Conservation (phyloP, 2,888 invertebrate genomes). For the Chrysolina haemoptera region DNA sequence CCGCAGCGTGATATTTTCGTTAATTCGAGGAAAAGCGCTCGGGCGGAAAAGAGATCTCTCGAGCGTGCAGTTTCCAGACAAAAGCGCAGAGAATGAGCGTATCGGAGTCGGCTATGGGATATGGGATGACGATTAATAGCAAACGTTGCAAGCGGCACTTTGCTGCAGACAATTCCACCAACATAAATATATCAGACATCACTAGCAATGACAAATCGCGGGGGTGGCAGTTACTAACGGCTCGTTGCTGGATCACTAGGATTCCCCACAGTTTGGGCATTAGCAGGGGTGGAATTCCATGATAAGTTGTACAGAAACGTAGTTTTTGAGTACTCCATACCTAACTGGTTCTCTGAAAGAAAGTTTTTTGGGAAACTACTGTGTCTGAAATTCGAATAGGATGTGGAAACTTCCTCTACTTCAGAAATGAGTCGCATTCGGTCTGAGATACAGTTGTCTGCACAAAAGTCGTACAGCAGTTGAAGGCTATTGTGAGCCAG, state of each 20-base stretch:
- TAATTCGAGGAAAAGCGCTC: constrained; percentile 41
- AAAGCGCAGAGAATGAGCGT: constrained; percentile 27
- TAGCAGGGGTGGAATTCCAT: not conserved
- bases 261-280: not conserved
- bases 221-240: constrained; percentile 54
- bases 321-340: too few species aligned
- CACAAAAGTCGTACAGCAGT: too few species aligned
- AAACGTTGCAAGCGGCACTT: constrained; percentile 61
- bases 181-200: constrained; percentile 70
- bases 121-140: constrained; percentile 61
- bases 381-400: too few species aligned
- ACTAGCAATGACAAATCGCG: constrained; percentile 68
- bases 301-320: not conserved
- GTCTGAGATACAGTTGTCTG: too few species aligned
- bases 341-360: too few species aligned
- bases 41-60: constrained; percentile 44
- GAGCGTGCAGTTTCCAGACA: constrained; percentile 38
- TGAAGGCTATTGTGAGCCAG: too few species aligned
- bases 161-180: constrained; percentile 65
- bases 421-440: too few species aligned
- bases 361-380: too few species aligned
- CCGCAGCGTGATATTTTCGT: constrained; percentile 35
- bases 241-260: not conserved
- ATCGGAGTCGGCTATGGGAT: not conserved
- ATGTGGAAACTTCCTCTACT: too few species aligned